phyloP scores from a whole-genome alignment of 2,797 vertebrate species.

The Rhodeus uyekii region DNA sequence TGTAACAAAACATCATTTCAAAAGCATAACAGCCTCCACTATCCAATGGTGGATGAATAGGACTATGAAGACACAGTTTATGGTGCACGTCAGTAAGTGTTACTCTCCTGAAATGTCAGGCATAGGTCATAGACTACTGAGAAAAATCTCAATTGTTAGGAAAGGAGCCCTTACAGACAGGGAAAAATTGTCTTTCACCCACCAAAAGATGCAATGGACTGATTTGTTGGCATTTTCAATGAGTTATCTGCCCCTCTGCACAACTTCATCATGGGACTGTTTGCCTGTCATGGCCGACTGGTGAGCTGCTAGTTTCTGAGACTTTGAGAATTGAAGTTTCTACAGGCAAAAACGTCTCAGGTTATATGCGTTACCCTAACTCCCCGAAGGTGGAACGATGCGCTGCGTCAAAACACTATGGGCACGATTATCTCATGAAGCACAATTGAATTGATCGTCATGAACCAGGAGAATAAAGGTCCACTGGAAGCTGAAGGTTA shows the following conservation, averaged over 20 bases:
- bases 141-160: conserved; percentile 43
- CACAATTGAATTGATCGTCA: too few species aligned
- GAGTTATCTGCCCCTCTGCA: conserved; percentile 40
- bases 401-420: too few species aligned
- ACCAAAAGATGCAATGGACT: conserved; percentile 39
- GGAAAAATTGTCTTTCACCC: conserved; percentile 31
- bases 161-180: conserved; percentile 33
- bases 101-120: conserved; percentile 51
- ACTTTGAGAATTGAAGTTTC: too few species aligned
- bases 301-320: too few species aligned
- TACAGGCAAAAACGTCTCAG: too few species aligned
- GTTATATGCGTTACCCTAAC: too few species aligned
- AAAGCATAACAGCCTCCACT: conserved; percentile 34
- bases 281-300: conserved; percentile 28
- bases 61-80: conserved; percentile 52
- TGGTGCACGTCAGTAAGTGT: conserved; percentile 40
- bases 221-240: conserved; percentile 53
- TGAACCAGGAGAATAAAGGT: too few species aligned
- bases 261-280: conserved; percentile 43
- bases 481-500: too few species aligned
- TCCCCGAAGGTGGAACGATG: too few species aligned
- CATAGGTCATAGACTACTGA: conserved; percentile 47
- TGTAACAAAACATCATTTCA: conserved; percentile 38
- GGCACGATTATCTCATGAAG: too few species aligned
- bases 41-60: conserved; percentile 43